A percentile compares a stretch with the other conserved stretches of the same genome.
phyloP scores from a whole-genome alignment of 2,888 invertebrate species.

The Acleris emargana region DNA sequence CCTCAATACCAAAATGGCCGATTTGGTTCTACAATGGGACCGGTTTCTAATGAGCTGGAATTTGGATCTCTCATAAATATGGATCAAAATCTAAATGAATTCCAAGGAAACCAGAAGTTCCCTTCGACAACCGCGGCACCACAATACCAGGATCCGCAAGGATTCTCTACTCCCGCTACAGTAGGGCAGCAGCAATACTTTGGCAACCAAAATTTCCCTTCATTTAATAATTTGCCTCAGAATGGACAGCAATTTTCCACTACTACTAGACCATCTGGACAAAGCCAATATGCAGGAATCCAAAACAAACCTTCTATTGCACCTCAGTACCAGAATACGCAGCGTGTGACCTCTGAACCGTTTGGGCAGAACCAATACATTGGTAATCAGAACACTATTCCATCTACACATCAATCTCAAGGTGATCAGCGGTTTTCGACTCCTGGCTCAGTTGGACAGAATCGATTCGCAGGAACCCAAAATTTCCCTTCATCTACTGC shows the following conservation, averaged over 20 bases:
- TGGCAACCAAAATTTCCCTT: constrained; percentile 1
- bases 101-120: neutral
- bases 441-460: constrained; percentile 5
- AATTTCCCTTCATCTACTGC: constrained; percentile 6
- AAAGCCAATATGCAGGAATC: too few relatives aligned
- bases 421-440: neutral
- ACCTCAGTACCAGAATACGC: constrained; percentile 1
- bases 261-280: too few relatives aligned
- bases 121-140: too few relatives aligned
- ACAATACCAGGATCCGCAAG: too few relatives aligned
- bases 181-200: too few relatives aligned
- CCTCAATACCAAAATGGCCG: constrained; percentile 14
- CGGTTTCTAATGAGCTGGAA: neutral
- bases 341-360: constrained; percentile 4
- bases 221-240: too few relatives aligned
- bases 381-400: neutral
- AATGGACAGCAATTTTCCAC: too few relatives aligned
- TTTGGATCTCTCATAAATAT: neutral
- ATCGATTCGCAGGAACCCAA: neutral
- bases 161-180: too few relatives aligned
- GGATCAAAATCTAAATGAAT: constrained; percentile 1
- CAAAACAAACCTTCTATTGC: too few relatives aligned
- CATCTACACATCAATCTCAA: constrained; percentile 21
- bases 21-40: neutral
- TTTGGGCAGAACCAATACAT: neutral